Base-by-base conservation (phyloP, 2,888 invertebrate genomes). In the Xylota sylvarum region DNA sequence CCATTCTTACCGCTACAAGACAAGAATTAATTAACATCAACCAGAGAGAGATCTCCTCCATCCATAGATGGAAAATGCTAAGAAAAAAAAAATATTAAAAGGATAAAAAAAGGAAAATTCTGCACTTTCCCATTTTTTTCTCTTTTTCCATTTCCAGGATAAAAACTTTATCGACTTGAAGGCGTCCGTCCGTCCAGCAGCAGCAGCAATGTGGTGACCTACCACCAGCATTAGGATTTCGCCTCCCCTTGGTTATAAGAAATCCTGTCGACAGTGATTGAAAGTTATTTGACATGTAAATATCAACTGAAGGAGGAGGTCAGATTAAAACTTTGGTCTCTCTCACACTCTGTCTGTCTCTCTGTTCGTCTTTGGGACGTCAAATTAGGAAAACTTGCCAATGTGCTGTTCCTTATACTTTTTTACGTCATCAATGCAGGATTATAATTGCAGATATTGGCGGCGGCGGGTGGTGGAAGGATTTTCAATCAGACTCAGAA, bases 11-110 rank as follows among this genome's bases (percentile, higher is more conserved):
- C 82, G 69, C 90, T 92, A 90, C 90, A 92, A 92, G 89, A 92
- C 91, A 90, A 89, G 92, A 92, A 92, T 92, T 92, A 92, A 92
- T 92, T 92, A 92, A 91, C 91, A 90, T 89, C 89, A 81, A 85
- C 58, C 72, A 65, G 50, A 48, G 50, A 48, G 70, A 52, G 55
- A n/a, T n/a, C 58, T 27, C 30, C n/a, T 48, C 27, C 30, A 35
- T 48, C 27, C 30, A 35, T n/a, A 30, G 62, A 52, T 10, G 12
- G 17, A 30, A 40, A 52, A 35, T 23, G 56, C 5, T 73, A 67
- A 43, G 62, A 48, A 35, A 46, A 32, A 37, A 74, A 81, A 60
- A 72, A 65, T 78, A 55, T 72, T 58, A 72, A 82, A 87, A 82
- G 78, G 76, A 81, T 74, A 84, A 84, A 73, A 87, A 64, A 79